Base-by-base conservation (phyloP, 2,113 vertebrate species). In the Fregata magnificens region DNA sequence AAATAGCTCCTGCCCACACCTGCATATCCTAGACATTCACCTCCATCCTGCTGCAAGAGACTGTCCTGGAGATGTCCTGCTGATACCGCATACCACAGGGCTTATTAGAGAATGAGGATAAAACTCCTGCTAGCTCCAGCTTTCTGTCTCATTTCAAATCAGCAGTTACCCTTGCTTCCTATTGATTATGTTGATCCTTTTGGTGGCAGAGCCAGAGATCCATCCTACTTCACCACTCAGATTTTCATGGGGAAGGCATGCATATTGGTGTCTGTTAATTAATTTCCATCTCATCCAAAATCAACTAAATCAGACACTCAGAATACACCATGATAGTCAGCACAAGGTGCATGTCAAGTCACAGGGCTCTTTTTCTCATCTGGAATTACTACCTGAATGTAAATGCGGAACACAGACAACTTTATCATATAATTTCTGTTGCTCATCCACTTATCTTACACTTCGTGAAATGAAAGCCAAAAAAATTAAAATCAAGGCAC, bases 391-490 rank as follows among this genome's bases (percentile, higher is more conserved):
- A 45, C 38, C 49, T 70, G 38, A 71, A 87, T 44, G 78, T 56
- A 79, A 94, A 91, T 82, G 86, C 72, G 91, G 61, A 91, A 69
- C 81, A 90, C 78, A 91, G 80, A 66, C 77, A 90, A 70, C 73
- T 87, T 93, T 22, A 73, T 91, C 61, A 32, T 21, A 7, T 26
- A 49, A 65, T 40, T 96, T 80, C 88, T 78, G 52, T 74, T 94
- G 82, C 79, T 91, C 65, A 95, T 38, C 86, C 47, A 79, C 70
- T 95, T 67, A 74, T 16, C 77, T 47, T 76, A 72, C 53, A 22
- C 73, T 94, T 78, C 49, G 69, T 10, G 21, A 79, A 95, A 89
- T 87, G 69, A 87, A 86, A 95, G 38, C 66, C 24, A 80, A 82
- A 82, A 90, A 59, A 40, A 55, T 52, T 63, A 84, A 93, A 93